A percentile compares a stretch with the other conserved stretches of the same genome.
Evolutionary conservation across 2,113 vertebrate genomes (phyloP).

Genomic region (Brachyistius frenatus): DNA sequence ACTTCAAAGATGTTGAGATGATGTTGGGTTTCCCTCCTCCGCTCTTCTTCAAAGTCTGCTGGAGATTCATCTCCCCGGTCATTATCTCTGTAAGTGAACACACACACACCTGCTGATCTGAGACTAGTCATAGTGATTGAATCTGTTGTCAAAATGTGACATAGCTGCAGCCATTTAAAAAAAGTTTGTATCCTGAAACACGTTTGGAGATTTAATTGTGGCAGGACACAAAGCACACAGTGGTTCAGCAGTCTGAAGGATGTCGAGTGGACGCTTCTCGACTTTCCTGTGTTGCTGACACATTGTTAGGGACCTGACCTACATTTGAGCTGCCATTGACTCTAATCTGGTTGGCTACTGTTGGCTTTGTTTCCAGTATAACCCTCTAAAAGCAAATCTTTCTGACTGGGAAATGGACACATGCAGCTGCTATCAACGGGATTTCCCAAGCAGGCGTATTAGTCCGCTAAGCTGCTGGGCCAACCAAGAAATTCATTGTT

Average conservation of each 20-base stretch:
- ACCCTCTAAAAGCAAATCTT: slow-evolving; percentile 67
- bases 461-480: slow-evolving; percentile 65
- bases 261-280: slow-evolving; percentile 20
- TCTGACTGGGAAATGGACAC: slow-evolving; percentile 59
- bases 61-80: slow-evolving; percentile 95
- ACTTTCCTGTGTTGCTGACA: slow-evolving; percentile 33
- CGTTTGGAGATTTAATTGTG: background rate
- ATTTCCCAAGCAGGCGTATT: slow-evolving; percentile 69
- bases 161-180: background rate
- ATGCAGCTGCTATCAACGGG: slow-evolving; percentile 57
- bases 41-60: slow-evolving; percentile 98
- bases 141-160: background rate
- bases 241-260: background rate
- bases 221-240: background rate
- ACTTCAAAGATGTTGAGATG: slow-evolving; percentile 99
- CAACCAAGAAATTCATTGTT: slow-evolving; percentile 69
- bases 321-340: slow-evolving; percentile 55
- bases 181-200: background rate
- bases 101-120: background rate
- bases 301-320: slow-evolving; percentile 57
- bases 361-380: slow-evolving; percentile 46
- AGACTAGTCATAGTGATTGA: background rate
- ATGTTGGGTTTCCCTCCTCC: slow-evolving; percentile 98
- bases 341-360: slow-evolving; percentile 62
- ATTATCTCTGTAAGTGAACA: slow-evolving; percentile 93